phyloP scores from a whole-genome alignment of 2,113 vertebrate species.

The Nothobranchius furzeri region DNA sequence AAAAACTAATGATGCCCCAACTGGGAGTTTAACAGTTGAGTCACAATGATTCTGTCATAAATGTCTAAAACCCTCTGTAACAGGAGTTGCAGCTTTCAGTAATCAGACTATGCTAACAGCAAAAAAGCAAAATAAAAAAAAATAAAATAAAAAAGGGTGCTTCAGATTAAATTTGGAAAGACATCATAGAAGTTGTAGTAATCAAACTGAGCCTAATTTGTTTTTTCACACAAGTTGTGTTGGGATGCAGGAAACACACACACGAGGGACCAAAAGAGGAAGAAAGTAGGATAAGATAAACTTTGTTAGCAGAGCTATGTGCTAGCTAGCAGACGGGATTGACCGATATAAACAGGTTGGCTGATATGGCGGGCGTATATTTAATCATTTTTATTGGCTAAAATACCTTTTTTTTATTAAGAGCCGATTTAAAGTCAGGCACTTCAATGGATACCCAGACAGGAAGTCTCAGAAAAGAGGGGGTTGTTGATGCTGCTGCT shows the following conservation, averaged over 20 bases:
- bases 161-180: background rate
- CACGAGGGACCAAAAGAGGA: background rate
- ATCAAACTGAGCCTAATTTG: background rate
- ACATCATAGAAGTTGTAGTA: background rate
- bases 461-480: no score
- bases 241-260: background rate
- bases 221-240: background rate
- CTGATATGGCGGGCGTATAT: no score
- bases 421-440: no score
- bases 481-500: no score
- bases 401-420: no score
- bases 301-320: background rate
- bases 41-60: conserved; percentile 13
- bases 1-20: no score
- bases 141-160: background rate
- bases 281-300: background rate
- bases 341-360: no score
- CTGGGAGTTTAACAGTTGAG: no score
- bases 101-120: background rate
- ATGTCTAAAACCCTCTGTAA: background rate
- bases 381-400: no score
- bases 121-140: no score
- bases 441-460: no score
- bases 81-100: background rate
- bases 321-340: no score